phyloP scores from a whole-genome alignment of 2,888 invertebrate genomes.

The Pristionchus exspectatus region DNA sequence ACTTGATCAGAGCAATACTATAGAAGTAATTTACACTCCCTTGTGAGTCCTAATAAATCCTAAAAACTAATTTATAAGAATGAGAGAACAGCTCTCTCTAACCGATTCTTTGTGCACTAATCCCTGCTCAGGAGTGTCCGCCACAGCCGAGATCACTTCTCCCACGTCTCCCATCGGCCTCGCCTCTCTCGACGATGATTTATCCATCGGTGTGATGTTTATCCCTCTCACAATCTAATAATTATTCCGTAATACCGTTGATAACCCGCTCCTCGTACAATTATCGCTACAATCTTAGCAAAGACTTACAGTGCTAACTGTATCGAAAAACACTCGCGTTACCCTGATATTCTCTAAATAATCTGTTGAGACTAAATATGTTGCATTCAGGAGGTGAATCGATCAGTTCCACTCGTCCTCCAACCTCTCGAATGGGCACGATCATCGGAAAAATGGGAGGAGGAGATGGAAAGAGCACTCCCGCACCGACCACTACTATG shows the following conservation, averaged over 20 bases:
- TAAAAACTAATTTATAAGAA: background rate
- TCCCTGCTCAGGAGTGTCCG: background rate
- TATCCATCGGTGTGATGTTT: conserved; percentile 41
- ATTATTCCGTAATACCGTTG: background rate
- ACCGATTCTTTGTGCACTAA: background rate
- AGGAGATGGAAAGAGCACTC: conserved; percentile 15
- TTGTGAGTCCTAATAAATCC: background rate
- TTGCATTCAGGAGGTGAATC: conserved; percentile 21
- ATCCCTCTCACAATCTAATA: conserved; percentile 3
- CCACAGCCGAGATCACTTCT: background rate
- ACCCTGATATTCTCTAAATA: background rate
- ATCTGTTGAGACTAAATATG: background rate
- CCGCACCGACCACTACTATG: background rate
- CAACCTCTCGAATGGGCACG: background rate
- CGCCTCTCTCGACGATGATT: conserved; percentile 51
- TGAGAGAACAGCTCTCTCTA: background rate
- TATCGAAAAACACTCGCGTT: background rate
- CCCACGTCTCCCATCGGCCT: conserved; percentile 48
- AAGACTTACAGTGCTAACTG: background rate
- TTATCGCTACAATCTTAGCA: too few species aligned
- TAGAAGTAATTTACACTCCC: background rate
- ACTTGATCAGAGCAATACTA: background rate
- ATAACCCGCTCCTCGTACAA: too few species aligned
- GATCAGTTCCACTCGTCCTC: conserved; percentile 34
- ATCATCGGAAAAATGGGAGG: background rate